phyloP scores from a whole-genome alignment of 2,113 vertebrate genomes.

The Phalacrocorax aristotelis region DNA sequence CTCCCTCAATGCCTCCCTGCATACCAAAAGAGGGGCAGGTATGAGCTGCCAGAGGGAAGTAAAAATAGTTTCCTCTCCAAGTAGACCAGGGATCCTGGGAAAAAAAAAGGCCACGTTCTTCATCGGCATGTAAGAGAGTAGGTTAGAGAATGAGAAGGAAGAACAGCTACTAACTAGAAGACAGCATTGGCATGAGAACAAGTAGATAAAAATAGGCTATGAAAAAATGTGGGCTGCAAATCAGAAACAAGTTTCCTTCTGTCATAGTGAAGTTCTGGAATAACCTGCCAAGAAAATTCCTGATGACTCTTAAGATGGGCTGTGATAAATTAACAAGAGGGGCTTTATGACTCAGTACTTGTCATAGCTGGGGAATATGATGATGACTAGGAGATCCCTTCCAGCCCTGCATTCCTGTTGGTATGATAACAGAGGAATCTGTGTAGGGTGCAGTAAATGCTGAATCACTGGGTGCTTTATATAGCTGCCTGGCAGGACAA shows the following conservation, averaged over 20 bases:
- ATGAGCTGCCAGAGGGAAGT: background rate
- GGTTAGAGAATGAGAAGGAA: background rate
- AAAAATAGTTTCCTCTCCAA: background rate
- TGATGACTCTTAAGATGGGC: conserved; percentile 23
- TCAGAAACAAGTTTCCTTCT: conserved; percentile 55
- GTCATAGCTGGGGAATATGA: conserved; percentile 10
- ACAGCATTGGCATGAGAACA: conserved; percentile 35
- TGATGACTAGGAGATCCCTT: conserved; percentile 51
- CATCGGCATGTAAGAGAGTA: background rate
- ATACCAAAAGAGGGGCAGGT: background rate
- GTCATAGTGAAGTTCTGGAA: conserved; percentile 41
- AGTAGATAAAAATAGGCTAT: conserved; percentile 56
- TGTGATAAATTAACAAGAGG: conserved; percentile 49
- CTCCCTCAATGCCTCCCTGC: background rate
- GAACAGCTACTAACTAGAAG: conserved; percentile 44
- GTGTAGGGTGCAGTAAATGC: conserved; percentile 21
- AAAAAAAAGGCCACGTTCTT: conserved; percentile 8
- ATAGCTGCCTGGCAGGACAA: conserved; percentile 42
- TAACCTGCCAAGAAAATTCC: conserved; percentile 57
- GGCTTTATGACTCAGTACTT: conserved; percentile 49
- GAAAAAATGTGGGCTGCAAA: conserved; percentile 57
- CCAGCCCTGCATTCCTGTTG: conserved; percentile 41
- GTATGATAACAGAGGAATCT: conserved; percentile 46
- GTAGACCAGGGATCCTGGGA: background rate
- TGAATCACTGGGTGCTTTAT: conserved; percentile 44